Conservation (phyloP, 2,888 invertebrate species). For the Drosophila koepferae region DNA sequence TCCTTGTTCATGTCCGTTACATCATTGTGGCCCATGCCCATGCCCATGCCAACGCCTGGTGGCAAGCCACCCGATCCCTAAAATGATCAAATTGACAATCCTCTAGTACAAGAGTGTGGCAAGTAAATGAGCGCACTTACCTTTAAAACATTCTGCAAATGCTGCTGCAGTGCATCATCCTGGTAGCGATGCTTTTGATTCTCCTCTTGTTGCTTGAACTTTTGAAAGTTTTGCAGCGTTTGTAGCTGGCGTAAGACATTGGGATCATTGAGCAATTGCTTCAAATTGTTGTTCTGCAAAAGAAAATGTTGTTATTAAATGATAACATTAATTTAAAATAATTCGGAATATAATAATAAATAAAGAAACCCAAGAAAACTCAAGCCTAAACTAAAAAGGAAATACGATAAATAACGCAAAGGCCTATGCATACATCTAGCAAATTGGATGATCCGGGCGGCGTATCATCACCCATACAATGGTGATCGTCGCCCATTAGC, state of each 20-base stretch:
- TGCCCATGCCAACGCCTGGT: constrained; percentile 78
- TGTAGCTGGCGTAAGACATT: constrained; percentile 96
- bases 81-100: neutral
- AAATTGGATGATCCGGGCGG: constrained; percentile 78
- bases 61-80: constrained; percentile 85
- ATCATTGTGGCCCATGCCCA: constrained; percentile 64
- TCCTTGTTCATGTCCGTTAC: constrained; percentile 87
- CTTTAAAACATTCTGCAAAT: constrained; percentile 90
- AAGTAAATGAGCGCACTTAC: constrained; percentile 80
- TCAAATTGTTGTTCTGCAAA: constrained; percentile 84
- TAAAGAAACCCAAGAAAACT: constrained; percentile 16
- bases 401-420: constrained; percentile 15
- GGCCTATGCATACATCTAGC: constrained; percentile 74
- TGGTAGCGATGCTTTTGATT: constrained; percentile 90
- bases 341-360: neutral
- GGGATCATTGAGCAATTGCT: constrained; percentile 90
- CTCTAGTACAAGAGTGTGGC: neutral
- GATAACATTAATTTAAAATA: neutral
- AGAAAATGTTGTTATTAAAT: constrained; percentile 1
- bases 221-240: constrained; percentile 88
- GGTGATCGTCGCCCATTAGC: constrained; percentile 66
- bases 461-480: constrained; percentile 77
- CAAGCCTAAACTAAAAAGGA: constrained; percentile 33
- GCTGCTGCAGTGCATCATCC: constrained; percentile 91
- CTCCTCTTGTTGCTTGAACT: constrained; percentile 87